A percentile compares a stretch with the other conserved stretches of the same genome.
phyloP scores from a whole-genome alignment of 2,888 invertebrate genomes.

The Beris chalybata region DNA sequence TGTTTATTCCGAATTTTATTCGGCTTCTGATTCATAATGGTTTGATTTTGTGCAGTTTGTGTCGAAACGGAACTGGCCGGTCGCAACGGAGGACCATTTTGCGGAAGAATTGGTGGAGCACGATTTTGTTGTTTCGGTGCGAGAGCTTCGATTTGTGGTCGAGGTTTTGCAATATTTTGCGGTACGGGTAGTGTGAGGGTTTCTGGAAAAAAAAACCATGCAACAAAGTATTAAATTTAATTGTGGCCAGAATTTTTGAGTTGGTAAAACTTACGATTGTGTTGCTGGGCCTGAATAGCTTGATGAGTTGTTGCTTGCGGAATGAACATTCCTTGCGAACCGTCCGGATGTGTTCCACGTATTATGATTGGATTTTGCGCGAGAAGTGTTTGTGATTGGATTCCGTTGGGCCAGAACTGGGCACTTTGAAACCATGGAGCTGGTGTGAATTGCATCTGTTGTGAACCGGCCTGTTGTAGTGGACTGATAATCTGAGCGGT shows the following conservation, averaged over 20 bases:
- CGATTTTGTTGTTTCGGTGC: slow-evolving; percentile 56
- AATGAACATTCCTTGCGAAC: slow-evolving; percentile 75
- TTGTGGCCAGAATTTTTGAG: no score
- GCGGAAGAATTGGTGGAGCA: slow-evolving; percentile 63
- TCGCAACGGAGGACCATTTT: slow-evolving; percentile 63
- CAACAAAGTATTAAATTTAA: background rate
- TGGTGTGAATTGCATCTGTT: slow-evolving; percentile 72
- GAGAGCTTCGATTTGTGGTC: slow-evolving; percentile 60
- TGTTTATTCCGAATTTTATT: slow-evolving; percentile 74
- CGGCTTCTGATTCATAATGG: slow-evolving; percentile 58
- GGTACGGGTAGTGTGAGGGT: slow-evolving; percentile 52
- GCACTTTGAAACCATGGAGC: slow-evolving; percentile 75
- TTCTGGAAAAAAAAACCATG: slow-evolving; percentile 43
- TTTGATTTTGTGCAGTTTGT: slow-evolving; percentile 66
- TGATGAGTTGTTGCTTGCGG: slow-evolving; percentile 62
- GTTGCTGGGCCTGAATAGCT: slow-evolving; percentile 64
- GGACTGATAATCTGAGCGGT: slow-evolving; percentile 75
- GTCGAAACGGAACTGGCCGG: slow-evolving; percentile 84
- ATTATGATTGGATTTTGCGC: slow-evolving; percentile 83
- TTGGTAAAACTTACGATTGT: slow-evolving; percentile 62
- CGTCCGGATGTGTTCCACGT: slow-evolving; percentile 76
- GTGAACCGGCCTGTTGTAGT: slow-evolving; percentile 67
- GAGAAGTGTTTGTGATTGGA: slow-evolving; percentile 70
- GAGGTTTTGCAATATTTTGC: slow-evolving; percentile 55
- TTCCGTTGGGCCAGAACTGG: slow-evolving; percentile 72